phyloP scores from a whole-genome alignment of 1,140 invertebrate genomes.

The Halictus rubicundus region DNA sequence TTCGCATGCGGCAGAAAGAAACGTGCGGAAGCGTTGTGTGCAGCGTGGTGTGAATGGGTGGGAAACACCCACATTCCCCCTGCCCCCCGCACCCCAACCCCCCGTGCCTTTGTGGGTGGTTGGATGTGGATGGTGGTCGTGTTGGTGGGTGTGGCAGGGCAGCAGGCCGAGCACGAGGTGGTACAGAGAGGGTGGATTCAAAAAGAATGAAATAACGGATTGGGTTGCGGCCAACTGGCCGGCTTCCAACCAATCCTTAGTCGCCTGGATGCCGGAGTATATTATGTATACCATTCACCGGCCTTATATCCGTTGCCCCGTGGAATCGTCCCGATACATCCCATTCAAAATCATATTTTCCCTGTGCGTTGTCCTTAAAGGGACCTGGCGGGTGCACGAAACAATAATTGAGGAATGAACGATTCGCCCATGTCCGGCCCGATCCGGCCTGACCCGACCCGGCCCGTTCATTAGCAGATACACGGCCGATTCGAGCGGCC shows the following conservation, averaged over 20 bases:
- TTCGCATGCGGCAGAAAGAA: conserved; percentile 39
- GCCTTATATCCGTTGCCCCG: conserved; percentile 66
- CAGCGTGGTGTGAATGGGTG: conserved; percentile 44
- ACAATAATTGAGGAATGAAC: conserved; percentile 35
- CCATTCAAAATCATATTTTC: conserved; percentile 73
- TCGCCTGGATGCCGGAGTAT: conserved; percentile 71
- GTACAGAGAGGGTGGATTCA: conserved; percentile 70
- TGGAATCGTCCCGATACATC: conserved; percentile 68
- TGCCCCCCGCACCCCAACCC: too few relatives aligned
- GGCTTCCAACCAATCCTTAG: conserved; percentile 78
- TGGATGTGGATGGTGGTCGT: conserved; percentile 32
- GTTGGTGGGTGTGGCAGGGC: conserved; percentile 47
- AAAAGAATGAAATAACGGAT: conserved; percentile 81
- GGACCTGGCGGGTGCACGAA: background rate
- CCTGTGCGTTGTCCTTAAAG: conserved; percentile 19
- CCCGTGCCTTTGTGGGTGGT: conserved; percentile 4
- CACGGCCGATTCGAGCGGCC: background rate
- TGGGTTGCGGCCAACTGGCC: conserved; percentile 79
- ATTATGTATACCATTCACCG: conserved; percentile 70
- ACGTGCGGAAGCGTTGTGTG: conserved; percentile 14
- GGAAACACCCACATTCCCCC: too few relatives aligned
- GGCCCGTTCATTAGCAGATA: conserved; percentile 25
- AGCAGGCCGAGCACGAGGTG: conserved; percentile 49
- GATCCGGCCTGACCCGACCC: too few relatives aligned
- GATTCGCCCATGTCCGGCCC: background rate